Evolutionary conservation across 2,113 vertebrate species (phyloP).

Genomic region (Seriola aureovittata): DNA sequence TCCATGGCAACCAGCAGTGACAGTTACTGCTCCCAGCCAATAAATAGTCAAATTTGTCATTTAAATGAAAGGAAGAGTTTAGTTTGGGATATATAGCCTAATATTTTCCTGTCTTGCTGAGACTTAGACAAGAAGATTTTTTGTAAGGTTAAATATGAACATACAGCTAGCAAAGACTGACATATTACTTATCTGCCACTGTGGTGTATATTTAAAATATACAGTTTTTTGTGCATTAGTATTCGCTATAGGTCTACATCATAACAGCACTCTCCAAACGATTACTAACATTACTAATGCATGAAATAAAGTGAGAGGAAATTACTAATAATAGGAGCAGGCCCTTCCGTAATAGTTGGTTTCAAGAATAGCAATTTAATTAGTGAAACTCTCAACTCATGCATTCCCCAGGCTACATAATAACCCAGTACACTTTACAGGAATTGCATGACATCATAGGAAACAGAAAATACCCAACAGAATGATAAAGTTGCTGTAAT

Average conservation of each 20-base stretch:
- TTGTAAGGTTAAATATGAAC: too few relatives aligned
- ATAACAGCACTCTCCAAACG: slow-evolving; percentile 3
- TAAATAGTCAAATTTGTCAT: too few relatives aligned
- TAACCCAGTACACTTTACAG: slow-evolving; percentile 50
- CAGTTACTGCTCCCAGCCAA: too few relatives aligned
- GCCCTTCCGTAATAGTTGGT: slow-evolving; percentile 5
- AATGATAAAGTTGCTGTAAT: slow-evolving; percentile 49
- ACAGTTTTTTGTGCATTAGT: not conserved
- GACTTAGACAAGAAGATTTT: too few relatives aligned
- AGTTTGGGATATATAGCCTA: too few relatives aligned
- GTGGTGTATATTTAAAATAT: not conserved
- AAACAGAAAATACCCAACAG: slow-evolving; percentile 56
- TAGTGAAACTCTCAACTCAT: slow-evolving; percentile 54
- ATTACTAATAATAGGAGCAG: slow-evolving; percentile 44
- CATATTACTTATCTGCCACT: not conserved
- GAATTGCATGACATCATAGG: slow-evolving; percentile 61
- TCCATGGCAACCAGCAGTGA: too few relatives aligned
- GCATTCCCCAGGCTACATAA: slow-evolving; percentile 39
- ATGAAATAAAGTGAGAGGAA: slow-evolving; percentile 54
- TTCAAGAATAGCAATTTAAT: slow-evolving; percentile 63
- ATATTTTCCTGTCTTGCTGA: too few relatives aligned
- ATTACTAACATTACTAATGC: slow-evolving; percentile 34
- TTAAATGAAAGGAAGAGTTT: too few relatives aligned
- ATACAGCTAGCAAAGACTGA: too few relatives aligned
- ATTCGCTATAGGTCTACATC: slow-evolving; percentile 4